Evolutionary conservation across 2,113 vertebrate genomes (phyloP).

Genomic region (Xiphias gladius): DNA sequence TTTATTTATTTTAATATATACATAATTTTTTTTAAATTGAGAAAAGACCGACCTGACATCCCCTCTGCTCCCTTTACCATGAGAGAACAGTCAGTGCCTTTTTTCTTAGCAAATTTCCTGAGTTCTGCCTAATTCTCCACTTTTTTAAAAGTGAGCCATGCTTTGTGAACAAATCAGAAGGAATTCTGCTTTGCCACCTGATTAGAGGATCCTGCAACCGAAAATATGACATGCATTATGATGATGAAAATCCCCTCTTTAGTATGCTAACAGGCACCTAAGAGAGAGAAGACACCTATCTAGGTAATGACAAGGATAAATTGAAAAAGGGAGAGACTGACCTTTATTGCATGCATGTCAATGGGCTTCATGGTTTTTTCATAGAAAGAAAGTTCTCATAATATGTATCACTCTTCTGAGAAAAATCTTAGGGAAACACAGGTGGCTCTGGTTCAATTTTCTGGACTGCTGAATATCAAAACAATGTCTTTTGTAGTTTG

Average conservation of each 20-base stretch:
- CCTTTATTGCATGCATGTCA: slow-evolving; percentile 65
- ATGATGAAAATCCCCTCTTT: slow-evolving; percentile 53
- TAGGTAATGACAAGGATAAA: slow-evolving; percentile 65
- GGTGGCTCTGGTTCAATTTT: slow-evolving; percentile 36
- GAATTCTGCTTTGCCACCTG: slow-evolving; percentile 18
- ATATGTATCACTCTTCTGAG: slow-evolving; percentile 30
- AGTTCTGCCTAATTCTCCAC: slow-evolving; percentile 17
- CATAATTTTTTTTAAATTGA: not conserved
- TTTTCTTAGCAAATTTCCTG: slow-evolving; percentile 46
- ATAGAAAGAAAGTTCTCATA: slow-evolving; percentile 13
- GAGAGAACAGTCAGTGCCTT: slow-evolving; percentile 24
- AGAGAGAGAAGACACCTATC: slow-evolving; percentile 53
- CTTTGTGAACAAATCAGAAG: slow-evolving; percentile 50
- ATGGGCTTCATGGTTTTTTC: slow-evolving; percentile 45
- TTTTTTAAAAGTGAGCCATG: slow-evolving; percentile 26
- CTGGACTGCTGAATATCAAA: slow-evolving; percentile 43
- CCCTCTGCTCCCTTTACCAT: slow-evolving; percentile 24
- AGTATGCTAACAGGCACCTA: slow-evolving; percentile 38
- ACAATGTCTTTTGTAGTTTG: slow-evolving; percentile 35
- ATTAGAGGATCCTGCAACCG: slow-evolving; percentile 12
- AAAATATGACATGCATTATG: slow-evolving; percentile 40
- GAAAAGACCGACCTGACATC: slow-evolving; percentile 15
- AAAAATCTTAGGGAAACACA: slow-evolving; percentile 32
- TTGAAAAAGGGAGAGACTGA: slow-evolving; percentile 64
- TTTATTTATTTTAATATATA: too few species aligned